These are phyloP conservation scores for Harpalus rubripes DNA, from an alignment of 2,888 invertebrate species.

Conservation along the genomic window DNA sequence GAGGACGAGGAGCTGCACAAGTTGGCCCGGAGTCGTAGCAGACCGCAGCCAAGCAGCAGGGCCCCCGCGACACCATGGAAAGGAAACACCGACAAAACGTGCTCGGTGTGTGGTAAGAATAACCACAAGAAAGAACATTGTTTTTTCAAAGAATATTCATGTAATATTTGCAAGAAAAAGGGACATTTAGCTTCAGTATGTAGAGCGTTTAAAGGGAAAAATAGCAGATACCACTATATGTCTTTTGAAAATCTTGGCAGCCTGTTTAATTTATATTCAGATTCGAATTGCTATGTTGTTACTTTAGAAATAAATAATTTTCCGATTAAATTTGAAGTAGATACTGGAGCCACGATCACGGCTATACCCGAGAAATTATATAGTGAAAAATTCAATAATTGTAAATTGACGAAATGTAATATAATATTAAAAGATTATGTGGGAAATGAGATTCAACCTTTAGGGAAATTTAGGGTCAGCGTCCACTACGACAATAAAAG, in stretches of 20 bases:
- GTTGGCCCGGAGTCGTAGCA: not conserved
- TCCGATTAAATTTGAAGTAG: conserved; percentile 30
- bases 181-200: conserved; percentile 34
- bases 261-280: not conserved
- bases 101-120: conserved; percentile 18
- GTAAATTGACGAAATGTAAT: conserved; percentile 12
- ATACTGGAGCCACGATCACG: conserved; percentile 23
- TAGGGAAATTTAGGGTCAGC: conserved; percentile 9
- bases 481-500: conserved; percentile 7
- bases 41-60: not conserved
- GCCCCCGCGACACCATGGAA: not conserved
- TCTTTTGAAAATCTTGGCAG: not conserved
- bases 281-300: conserved; percentile 24
- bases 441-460: conserved; percentile 17
- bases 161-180: conserved; percentile 25
- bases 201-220: not conserved
- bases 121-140: not conserved
- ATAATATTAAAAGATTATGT: conserved; percentile 47
- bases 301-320: conserved; percentile 4
- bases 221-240: not conserved
- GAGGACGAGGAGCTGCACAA: conserved; percentile 15
- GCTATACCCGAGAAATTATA: conserved; percentile 19
- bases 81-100: conserved; percentile 3
- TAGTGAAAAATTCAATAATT: conserved; percentile 13
- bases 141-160: not conserved